These are phyloP conservation scores for Diorhabda carinulata DNA, from an alignment of 1,140 invertebrate species.

Conservation along the genomic window DNA sequence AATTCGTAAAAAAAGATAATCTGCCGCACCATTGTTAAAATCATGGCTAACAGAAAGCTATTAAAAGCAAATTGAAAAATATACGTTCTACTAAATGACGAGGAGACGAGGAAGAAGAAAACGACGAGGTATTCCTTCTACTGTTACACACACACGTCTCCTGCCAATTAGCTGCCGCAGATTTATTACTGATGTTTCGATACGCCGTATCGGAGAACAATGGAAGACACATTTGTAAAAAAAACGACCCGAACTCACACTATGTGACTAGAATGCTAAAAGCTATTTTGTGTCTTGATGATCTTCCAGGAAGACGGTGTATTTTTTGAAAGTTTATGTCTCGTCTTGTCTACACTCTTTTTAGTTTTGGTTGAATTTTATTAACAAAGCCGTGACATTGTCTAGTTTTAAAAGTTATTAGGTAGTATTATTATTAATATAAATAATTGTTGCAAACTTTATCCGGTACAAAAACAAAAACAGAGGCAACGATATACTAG, in stretches of 20 bases:
- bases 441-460: too few relatives aligned
- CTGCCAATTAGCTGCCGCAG: constrained; percentile 27
- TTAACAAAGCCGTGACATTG: neutral
- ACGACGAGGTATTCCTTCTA: constrained; percentile 2
- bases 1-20: too few relatives aligned
- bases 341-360: neutral
- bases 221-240: constrained; percentile 21
- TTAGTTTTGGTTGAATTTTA: neutral
- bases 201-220: constrained; percentile 30
- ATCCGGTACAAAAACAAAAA: too few relatives aligned
- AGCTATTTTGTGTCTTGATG: constrained; percentile 1
- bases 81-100: too few relatives aligned
- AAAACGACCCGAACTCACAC: constrained; percentile 14
- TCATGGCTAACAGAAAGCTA: too few relatives aligned
- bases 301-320: constrained; percentile 10
- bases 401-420: too few relatives aligned
- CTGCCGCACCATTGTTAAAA: too few relatives aligned
- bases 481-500: too few relatives aligned
- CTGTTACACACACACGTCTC: constrained; percentile 30
- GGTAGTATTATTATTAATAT: too few relatives aligned
- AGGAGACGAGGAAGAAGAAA: neutral
- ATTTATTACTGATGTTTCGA: constrained; percentile 32
- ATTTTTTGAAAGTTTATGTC: neutral
- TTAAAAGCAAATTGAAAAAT: too few relatives aligned
- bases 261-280: constrained; percentile 19